phyloP scores from a whole-genome alignment of 1,140 invertebrate species.

The Lepidurus couesii region DNA sequence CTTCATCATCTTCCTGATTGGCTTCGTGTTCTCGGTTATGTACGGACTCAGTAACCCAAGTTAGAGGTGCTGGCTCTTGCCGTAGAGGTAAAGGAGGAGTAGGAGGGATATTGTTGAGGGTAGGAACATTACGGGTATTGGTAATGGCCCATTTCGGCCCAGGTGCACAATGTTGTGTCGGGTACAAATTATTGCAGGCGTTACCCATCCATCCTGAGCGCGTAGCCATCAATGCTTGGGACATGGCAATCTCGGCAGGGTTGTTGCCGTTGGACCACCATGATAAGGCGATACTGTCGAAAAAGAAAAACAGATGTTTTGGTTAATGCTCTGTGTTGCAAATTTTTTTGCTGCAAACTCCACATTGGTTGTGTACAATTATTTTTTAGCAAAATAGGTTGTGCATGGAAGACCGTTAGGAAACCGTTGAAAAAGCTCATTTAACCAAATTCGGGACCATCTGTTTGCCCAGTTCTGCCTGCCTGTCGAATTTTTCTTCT shows the following conservation, averaged over 20 bases:
- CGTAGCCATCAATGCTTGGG: constrained; percentile 31
- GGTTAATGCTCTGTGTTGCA: not conserved
- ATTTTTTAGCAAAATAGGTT: not conserved
- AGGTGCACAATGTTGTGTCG: not conserved
- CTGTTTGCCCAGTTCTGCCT: not conserved
- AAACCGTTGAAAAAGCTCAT: not conserved
- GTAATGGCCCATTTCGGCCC: not conserved
- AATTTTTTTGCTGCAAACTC: not conserved
- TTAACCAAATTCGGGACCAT: not conserved
- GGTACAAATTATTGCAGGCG: constrained; percentile 26
- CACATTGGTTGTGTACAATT: not conserved
- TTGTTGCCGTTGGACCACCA: constrained; percentile 26
- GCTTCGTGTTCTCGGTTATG: not conserved
- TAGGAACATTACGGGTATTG: not conserved
- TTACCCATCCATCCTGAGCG: constrained; percentile 33
- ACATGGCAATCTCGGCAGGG: not conserved
- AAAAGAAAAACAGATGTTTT: not conserved
- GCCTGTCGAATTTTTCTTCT: not conserved
- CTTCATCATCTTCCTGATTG: not conserved
- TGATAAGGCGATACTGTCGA: constrained; percentile 24
- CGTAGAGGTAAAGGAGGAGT: not conserved
- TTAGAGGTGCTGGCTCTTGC: not conserved
- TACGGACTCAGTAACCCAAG: not conserved
- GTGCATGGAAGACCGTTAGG: not conserved
- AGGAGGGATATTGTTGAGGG: not conserved